A percentile compares a stretch with the other conserved stretches of the same genome.
These are phyloP conservation scores for Ptilorrhoa leucosticta DNA, from an alignment of 2,113 vertebrate genomes.

Conservation along the genomic window DNA sequence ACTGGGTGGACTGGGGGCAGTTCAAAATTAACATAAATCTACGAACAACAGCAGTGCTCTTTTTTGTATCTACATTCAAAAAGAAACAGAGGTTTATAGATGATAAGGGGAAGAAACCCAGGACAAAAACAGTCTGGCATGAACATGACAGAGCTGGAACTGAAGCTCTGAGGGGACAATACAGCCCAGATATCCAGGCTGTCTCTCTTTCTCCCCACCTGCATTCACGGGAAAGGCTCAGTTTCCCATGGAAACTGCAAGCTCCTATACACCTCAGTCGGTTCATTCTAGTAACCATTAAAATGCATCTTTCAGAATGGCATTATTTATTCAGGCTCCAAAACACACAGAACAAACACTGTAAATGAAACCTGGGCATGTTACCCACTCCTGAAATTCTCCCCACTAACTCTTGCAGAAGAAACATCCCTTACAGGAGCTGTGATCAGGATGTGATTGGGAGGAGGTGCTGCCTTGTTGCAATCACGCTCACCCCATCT, in stretches of 20 bases:
- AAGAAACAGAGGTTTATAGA: not conserved
- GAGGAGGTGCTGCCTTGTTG: not conserved
- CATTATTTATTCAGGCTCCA: not conserved
- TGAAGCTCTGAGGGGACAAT: not conserved
- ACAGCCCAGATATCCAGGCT: not conserved
- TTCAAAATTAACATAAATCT: not conserved
- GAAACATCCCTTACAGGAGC: not conserved
- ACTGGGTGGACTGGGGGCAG: not conserved
- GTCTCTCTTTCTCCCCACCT: not conserved
- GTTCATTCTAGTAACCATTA: not conserved
- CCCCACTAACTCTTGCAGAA: not conserved
- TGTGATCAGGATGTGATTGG: not conserved
- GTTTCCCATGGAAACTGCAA: not conserved
- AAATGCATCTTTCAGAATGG: not conserved
- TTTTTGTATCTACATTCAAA: not conserved
- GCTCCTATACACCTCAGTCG: not conserved
- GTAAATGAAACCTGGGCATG: fast-evolving
- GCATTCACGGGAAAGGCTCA: not conserved
- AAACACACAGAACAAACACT: not conserved
- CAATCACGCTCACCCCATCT: not conserved
- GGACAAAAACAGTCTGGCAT: not conserved
- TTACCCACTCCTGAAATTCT: not conserved
- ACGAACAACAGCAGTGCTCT: not conserved
- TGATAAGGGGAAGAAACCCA: not conserved
- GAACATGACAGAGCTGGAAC: not conserved